phyloP scores from a whole-genome alignment of 2,797 vertebrate genomes.

The Sternotherus odoratus region DNA sequence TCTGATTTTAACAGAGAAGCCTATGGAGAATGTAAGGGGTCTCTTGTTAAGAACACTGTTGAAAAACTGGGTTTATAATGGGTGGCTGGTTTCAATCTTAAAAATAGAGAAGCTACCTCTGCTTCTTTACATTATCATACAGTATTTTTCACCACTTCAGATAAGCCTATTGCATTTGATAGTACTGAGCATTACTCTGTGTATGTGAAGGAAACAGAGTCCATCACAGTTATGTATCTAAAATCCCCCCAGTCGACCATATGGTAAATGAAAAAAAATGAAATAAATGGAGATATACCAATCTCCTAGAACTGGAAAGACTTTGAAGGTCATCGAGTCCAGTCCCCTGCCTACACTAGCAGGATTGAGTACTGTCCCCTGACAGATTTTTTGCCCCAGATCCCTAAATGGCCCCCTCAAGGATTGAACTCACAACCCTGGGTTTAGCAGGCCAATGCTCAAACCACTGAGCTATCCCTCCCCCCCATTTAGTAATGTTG shows the following conservation, averaged over 20 bases:
- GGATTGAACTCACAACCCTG: too few species aligned
- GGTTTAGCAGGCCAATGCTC: too few species aligned
- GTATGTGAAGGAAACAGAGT: neutral
- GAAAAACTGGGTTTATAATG: neutral
- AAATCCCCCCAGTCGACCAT: neutral
- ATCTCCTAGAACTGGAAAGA: too few species aligned
- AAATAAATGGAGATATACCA: too few species aligned
- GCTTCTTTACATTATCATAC: neutral
- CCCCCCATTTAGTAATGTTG: too few species aligned
- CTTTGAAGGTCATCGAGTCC: too few species aligned
- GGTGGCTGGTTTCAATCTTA: rapidly evolving
- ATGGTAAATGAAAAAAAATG: too few species aligned
- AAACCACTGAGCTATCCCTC: too few species aligned
- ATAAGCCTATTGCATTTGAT: neutral
- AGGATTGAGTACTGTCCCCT: too few species aligned
- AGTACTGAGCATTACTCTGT: neutral
- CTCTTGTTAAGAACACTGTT: neutral
- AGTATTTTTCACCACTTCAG: neutral
- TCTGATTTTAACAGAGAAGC: neutral
- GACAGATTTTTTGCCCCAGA: too few species aligned
- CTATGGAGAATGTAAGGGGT: neutral
- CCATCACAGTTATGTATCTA: neutral
- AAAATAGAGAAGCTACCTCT: neutral
- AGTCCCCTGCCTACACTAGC: too few species aligned
- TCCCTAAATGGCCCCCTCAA: too few species aligned